Conservation (phyloP, 30 jellyfish, hydroid and myxozoan species). For the Cassiopea xamachana region DNA sequence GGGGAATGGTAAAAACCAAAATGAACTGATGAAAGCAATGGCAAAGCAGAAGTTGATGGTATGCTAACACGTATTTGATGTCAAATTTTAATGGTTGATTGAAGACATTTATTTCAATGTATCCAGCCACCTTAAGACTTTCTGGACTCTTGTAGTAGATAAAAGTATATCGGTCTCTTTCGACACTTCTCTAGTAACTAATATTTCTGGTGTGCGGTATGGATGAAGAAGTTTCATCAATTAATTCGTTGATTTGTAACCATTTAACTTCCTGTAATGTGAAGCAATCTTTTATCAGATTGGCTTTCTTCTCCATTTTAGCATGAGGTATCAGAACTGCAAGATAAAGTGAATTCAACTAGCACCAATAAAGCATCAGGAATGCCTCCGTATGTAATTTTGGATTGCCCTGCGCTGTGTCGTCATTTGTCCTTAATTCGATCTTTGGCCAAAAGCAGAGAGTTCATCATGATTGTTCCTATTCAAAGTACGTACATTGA, state of each 20-base stretch:
- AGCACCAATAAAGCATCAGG: slow-evolving; percentile 8
- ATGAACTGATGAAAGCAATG: slow-evolving; percentile 81
- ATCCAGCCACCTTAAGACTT: no score
- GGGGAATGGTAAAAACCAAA: slow-evolving; percentile 37
- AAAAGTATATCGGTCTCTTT: no score
- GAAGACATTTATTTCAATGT: no score
- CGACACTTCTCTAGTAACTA: no score
- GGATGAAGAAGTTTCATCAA: no score
- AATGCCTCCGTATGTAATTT: slow-evolving; percentile 78
- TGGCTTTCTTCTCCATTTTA: slow-evolving; percentile 5
- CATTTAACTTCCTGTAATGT: neutral
- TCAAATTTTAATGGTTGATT: neutral
- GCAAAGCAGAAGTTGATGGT: slow-evolving; percentile 94
- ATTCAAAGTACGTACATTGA: slow-evolving; percentile 66
- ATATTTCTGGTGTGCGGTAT: no score
- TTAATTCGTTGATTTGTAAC: no score
- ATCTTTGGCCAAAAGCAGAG: slow-evolving; percentile 87
- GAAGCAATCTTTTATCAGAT: neutral
- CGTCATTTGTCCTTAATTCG: slow-evolving; percentile 93
- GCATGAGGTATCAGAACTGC: slow-evolving; percentile 89
- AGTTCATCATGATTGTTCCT: slow-evolving; percentile 89
- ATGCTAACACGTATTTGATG: neutral
- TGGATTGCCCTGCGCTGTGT: slow-evolving; percentile 90
- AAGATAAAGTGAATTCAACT: slow-evolving; percentile 63
- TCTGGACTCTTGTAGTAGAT: no score